Conservation (phyloP, 2,113 vertebrate species). For the Elephas maximus region DNA sequence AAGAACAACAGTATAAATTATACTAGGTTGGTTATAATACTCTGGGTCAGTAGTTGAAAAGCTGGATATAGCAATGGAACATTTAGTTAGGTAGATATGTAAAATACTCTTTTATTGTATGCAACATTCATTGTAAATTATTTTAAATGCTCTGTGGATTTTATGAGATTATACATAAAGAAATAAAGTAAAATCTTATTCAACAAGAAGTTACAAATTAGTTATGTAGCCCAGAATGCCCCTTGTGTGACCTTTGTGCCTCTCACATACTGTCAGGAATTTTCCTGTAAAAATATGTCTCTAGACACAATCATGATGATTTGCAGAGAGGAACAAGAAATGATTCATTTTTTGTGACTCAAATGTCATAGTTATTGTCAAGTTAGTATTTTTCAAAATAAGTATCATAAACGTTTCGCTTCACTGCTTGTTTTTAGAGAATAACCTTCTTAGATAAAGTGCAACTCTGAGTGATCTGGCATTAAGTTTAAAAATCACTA, state of each 20-base stretch:
- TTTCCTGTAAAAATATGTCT: neutral
- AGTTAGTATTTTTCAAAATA: slow-evolving; percentile 24
- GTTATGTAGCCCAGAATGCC: neutral
- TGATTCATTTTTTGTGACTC: slow-evolving; percentile 51
- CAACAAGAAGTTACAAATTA: neutral
- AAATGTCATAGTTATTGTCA: neutral
- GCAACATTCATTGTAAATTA: neutral
- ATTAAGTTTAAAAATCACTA: neutral
- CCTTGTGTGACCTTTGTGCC: neutral
- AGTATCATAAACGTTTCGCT: neutral
- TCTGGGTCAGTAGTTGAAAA: neutral
- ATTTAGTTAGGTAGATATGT: neutral
- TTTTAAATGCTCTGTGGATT: slow-evolving; percentile 6
- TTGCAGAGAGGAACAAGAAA: slow-evolving; percentile 48
- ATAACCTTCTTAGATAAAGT: slow-evolving; percentile 1
- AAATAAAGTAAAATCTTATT: slow-evolving; percentile 22
- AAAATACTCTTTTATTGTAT: slow-evolving; percentile 2
- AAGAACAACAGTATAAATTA: neutral
- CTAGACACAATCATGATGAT: neutral
- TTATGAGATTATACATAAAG: neutral
- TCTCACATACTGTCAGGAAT: neutral
- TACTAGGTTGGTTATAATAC: neutral
- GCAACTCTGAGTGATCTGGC: neutral
- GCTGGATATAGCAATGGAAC: slow-evolving; percentile 5
- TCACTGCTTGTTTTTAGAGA: slow-evolving; percentile 4